Evolutionary conservation across 2,113 vertebrate genomes (phyloP), one percentile per base, ranked within the genome.

Genomic region (Struthidea cinerea): DNA sequence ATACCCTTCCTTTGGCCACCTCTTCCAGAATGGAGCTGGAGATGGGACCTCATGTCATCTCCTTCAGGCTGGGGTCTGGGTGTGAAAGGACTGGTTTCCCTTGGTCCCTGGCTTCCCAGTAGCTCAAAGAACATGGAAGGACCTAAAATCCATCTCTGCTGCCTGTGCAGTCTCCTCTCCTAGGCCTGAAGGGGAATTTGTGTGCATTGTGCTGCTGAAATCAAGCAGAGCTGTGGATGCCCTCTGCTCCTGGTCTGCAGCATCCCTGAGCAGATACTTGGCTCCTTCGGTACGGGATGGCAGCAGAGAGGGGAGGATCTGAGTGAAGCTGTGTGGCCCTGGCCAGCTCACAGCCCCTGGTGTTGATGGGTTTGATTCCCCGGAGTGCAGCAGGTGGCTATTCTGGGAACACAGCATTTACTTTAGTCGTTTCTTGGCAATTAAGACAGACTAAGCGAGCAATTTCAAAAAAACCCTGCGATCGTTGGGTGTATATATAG

Each of bases 281-380:
- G 42, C 3, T 47, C 47, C 77, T 32, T 27, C 0, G 0, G 10
- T 13, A 8, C 0, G 0, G 73, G 39, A 7, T 23, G 55, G 69
- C 78, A 41, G 60, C 47, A 19, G 52, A 37, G 55, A 53, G 37
- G 59, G 70, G 17, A 42, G 57, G 64, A 7, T 30, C 28, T 49
- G 30, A 1, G 9, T 39, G 90, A 49, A 44, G 85, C 41, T 74
- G 67, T 10, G 3, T 68, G 70, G 76, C 76, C 61, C 74, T 76
- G 57, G 75, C 21, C 85, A 76, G 89, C 39, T 27, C 32, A 22
- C 69, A 67, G 60, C 89, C 76, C 73, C 83, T 27, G 46, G 26
- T 46, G 93, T 52, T 69, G 84, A 14, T 80, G 88, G 46, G 1
- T 85, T 85, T 84, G 75, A 12, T 24, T 94, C 78, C 78, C 68